Evolutionary conservation across 2,797 vertebrate genomes (phyloP).

Genomic region (Euthynnus affinis): DNA sequence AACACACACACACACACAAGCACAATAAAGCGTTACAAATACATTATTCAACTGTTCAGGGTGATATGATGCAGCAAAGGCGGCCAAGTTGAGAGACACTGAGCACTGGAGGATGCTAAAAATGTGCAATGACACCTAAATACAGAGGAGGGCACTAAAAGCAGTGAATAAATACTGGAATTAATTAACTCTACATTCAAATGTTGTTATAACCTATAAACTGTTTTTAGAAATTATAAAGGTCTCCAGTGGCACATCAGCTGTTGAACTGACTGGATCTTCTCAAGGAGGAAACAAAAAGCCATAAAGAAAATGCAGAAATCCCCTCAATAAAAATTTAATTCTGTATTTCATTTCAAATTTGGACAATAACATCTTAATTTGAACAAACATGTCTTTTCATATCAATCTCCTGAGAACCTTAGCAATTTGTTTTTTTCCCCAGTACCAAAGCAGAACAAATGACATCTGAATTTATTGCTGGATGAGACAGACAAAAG

Average conservation of each 20-base stretch:
- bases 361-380: not conserved
- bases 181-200: conserved; percentile 4
- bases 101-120: not conserved
- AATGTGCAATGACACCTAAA: conserved; percentile 46
- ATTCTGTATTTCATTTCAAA: too few relatives aligned
- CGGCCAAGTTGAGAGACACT: not conserved
- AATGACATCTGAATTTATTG: conserved; percentile 25
- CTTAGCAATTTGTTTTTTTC: not conserved
- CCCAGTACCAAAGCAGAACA: conserved; percentile 22
- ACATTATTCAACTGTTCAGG: conserved; percentile 7
- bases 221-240: not conserved
- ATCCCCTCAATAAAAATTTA: not conserved
- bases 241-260: not conserved
- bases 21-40: not conserved
- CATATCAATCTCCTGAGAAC: not conserved
- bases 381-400: conserved; percentile 7
- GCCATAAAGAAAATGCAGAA: not conserved
- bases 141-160: conserved; percentile 72
- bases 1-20: conserved; percentile 19
- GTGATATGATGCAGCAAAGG: not conserved
- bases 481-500: conserved; percentile 23
- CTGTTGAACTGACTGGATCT: not conserved
- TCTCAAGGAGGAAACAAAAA: not conserved
- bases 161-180: not conserved
- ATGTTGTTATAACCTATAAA: not conserved